These are phyloP conservation scores for Schizopygopsis malacanthus DNA, from an alignment of 2,797 vertebrate genomes.

Conservation along the genomic window DNA sequence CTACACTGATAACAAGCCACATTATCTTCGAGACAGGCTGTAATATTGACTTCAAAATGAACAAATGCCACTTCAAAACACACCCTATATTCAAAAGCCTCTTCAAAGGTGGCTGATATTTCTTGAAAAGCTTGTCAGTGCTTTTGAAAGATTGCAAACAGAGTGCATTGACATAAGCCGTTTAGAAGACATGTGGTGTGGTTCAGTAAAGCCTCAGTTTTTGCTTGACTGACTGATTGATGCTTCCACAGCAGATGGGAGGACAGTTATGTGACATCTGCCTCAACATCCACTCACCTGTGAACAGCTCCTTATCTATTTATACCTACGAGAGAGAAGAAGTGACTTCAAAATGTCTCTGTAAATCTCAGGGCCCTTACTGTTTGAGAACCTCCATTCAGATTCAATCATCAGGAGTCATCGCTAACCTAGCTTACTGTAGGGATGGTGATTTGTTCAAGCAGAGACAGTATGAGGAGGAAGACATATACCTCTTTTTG, in stretches of 20 bases:
- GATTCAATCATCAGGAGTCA: not conserved
- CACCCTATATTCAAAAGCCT: not conserved
- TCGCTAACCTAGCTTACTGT: not conserved
- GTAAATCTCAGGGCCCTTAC: not conserved
- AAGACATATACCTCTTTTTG: not conserved
- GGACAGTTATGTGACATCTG: not conserved
- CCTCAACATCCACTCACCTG: slow-evolving; percentile 6
- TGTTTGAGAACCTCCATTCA: not conserved
- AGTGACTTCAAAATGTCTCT: not conserved
- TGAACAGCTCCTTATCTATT: not conserved
- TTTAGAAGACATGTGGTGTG: not conserved
- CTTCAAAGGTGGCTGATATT: not conserved
- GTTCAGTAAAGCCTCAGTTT: not conserved
- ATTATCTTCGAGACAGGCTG: not conserved
- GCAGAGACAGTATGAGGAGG: not conserved
- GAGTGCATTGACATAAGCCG: not conserved
- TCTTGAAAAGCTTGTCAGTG: not conserved
- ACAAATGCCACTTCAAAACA: not conserved
- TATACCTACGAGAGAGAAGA: not conserved
- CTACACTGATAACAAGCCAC: not conserved
- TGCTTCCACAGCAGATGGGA: not conserved
- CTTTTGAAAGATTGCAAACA: not conserved
- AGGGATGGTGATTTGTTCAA: not conserved
- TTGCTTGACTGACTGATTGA: slow-evolving; percentile 13
- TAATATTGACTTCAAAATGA: not conserved